Base-by-base conservation (phyloP, 2,797 vertebrate genomes). In the Novumbra hubbsi region DNA sequence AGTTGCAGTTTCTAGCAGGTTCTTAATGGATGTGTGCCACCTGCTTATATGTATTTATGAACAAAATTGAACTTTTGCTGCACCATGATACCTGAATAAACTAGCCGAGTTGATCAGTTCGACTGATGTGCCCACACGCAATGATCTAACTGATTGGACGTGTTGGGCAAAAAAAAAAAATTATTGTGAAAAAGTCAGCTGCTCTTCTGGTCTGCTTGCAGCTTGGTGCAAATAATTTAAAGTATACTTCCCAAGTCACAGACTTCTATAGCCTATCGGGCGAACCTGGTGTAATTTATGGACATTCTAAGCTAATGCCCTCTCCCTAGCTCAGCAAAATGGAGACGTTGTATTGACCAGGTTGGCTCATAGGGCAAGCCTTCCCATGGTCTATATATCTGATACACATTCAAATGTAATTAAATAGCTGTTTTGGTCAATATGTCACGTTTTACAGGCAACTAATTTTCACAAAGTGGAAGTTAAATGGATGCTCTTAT, bases 371-470 rank as follows among this genome's bases (percentile, higher is more conserved):
- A 45, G 67, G 65, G 48, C 76, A 72, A 45, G 65, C 52, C 49
- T 32, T 27, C 65, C 79, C 5, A 73, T 12, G 21, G 55, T 71
- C 70, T 66, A 57, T 66, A 71, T 77, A 81, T 76, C 74, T 24
- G 55, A 24, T 21, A 57, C 55, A 2, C 21, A 57, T 57, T 57
- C 57, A 78, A 77, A 80, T 74, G 73, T 79, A 68, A 77, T 81
- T 74, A 78, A 85, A 78, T 66, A n/a, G 48, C 38, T 45, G 41
- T 45, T 12, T 27, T 68, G 62, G 70, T 72, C 70, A 27, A 68
- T 67, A 63, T 68, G 62, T 73, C 69, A 62, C 74, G 65, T 76
- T 75, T 81, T 63, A 76, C 64, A 72, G 21, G 38, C 64, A 64
- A 55, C 52, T 69, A 2, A 24, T 60, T 60, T 60, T 21, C 11